Evolutionary conservation across 1,140 invertebrate genomes (phyloP).

Genomic region (Scaptomyza montana): DNA sequence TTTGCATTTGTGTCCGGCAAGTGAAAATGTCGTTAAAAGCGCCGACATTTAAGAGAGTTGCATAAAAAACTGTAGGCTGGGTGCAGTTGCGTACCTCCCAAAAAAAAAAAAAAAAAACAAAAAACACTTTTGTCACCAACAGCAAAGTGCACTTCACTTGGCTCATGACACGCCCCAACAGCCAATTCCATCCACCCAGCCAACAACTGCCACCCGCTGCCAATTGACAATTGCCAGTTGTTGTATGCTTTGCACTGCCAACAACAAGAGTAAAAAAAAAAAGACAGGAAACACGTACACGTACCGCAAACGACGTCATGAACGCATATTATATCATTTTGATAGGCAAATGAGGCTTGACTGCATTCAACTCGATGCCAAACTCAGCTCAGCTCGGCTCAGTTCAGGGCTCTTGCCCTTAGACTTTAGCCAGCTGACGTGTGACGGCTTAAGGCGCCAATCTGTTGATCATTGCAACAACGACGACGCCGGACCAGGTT

Average conservation of each 20-base stretch:
- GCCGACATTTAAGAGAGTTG: conserved; percentile 35
- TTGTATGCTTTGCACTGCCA: neutral
- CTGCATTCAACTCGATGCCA: conserved; percentile 27
- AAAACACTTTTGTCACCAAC: conserved; percentile 64
- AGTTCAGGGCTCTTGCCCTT: conserved; percentile 35
- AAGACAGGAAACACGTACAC: conserved; percentile 73
- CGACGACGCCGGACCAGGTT: conserved; percentile 43
- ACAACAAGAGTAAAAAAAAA: neutral
- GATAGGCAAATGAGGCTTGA: conserved; percentile 79
- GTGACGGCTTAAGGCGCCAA: conserved; percentile 58
- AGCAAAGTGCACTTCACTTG: conserved; percentile 59
- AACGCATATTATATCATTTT: conserved; percentile 77
- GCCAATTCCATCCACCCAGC: neutral
- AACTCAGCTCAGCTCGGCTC: conserved; percentile 21
- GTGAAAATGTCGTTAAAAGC: conserved; percentile 68
- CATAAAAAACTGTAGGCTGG: conserved; percentile 48
- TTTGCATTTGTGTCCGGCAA: conserved; percentile 48
- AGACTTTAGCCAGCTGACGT: conserved; percentile 29
- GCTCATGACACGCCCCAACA: conserved; percentile 48
- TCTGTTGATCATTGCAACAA: conserved; percentile 62
- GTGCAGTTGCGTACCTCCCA: conserved; percentile 52
- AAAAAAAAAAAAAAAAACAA: conserved; percentile 10
- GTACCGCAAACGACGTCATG: conserved; percentile 61
- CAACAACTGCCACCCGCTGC: conserved; percentile 2
- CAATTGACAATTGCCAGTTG: conserved; percentile 24